Percentiles rank a stretch among this genome's conserved stretches.
Evolutionary conservation across 2,888 invertebrate species (phyloP).

Genomic region (Drosophila algonquin): DNA sequence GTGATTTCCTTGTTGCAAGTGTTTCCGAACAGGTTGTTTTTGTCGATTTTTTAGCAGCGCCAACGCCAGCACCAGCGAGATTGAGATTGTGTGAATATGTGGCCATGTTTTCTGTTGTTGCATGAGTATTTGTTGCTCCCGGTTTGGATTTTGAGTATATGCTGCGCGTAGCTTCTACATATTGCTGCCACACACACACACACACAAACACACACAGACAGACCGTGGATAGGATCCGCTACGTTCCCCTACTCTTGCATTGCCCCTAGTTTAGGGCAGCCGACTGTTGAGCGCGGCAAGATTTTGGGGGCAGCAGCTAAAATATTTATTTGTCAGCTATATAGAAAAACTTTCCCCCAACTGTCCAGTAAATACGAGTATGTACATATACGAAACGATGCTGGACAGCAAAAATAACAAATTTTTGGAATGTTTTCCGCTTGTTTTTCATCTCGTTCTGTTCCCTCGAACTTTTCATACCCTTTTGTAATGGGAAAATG

Average conservation of each 20-base stretch:
- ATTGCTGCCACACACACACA: conserved; percentile 65
- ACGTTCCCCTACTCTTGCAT: not conserved
- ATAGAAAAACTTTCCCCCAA: conserved; percentile 32
- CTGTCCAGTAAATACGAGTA: conserved; percentile 52
- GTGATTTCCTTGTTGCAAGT: conserved; percentile 81
- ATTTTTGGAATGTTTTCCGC: conserved; percentile 76
- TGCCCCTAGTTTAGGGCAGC: not conserved
- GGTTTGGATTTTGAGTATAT: conserved; percentile 73
- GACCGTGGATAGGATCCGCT: conserved; percentile 8
- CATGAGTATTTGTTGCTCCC: conserved; percentile 50
- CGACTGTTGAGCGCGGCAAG: conserved; percentile 73
- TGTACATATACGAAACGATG: conserved; percentile 18
- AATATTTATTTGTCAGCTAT: conserved; percentile 70
- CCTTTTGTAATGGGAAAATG: not conserved
- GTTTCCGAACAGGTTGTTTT: conserved; percentile 83
- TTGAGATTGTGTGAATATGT: conserved; percentile 80
- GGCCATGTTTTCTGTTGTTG: conserved; percentile 67
- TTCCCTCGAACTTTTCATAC: conserved; percentile 5
- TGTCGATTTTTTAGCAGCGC: conserved; percentile 82
- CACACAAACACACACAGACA: conserved; percentile 21
- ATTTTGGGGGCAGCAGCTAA: conserved; percentile 61
- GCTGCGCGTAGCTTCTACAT: conserved; percentile 80
- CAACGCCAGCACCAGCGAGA: conserved; percentile 75
- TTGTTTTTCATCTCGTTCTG: conserved; percentile 56
- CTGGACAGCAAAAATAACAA: conserved; percentile 62